These are phyloP conservation scores for Habropoda laboriosa DNA, from an alignment of 1,140 invertebrate genomes.

Conservation along the genomic window DNA sequence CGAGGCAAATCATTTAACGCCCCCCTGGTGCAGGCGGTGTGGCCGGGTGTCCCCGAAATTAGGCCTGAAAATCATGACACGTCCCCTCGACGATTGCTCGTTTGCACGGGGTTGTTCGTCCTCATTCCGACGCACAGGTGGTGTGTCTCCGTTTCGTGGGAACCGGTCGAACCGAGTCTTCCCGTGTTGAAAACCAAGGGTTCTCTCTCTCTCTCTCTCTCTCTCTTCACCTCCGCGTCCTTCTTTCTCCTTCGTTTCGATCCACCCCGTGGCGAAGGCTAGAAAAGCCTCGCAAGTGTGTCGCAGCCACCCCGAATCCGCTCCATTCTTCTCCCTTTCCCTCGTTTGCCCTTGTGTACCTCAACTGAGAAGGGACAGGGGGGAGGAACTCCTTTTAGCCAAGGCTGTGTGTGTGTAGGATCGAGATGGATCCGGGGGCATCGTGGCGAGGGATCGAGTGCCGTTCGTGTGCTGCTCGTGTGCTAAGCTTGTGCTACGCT, in stretches of 20 bases:
- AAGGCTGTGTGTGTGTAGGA: conserved; percentile 3
- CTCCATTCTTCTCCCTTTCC: conserved; percentile 67
- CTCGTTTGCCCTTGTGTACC: conserved; percentile 59
- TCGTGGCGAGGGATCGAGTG: conserved; percentile 31
- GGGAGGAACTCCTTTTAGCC: conserved; percentile 14
- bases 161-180: conserved; percentile 76
- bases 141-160: conserved; percentile 76
- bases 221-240: background rate
- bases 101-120: conserved; percentile 68
- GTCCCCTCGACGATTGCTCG: conserved; percentile 45
- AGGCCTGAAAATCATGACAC: conserved; percentile 59
- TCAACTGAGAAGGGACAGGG: no score
- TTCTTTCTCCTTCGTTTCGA: background rate
- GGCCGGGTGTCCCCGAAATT: conserved; percentile 48
- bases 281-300: conserved; percentile 52
- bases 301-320: conserved; percentile 69
- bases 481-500: conserved; percentile 48
- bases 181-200: conserved; percentile 71
- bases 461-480: conserved; percentile 71
- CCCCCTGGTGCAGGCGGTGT: conserved; percentile 40
- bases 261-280: conserved; percentile 44
- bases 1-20: conserved; percentile 60
- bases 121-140: conserved; percentile 76
- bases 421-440: conserved; percentile 33
- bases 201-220: no score